These are phyloP conservation scores for Euplexia lucipara DNA, from an alignment of 2,888 invertebrate species.

Conservation along the genomic window DNA sequence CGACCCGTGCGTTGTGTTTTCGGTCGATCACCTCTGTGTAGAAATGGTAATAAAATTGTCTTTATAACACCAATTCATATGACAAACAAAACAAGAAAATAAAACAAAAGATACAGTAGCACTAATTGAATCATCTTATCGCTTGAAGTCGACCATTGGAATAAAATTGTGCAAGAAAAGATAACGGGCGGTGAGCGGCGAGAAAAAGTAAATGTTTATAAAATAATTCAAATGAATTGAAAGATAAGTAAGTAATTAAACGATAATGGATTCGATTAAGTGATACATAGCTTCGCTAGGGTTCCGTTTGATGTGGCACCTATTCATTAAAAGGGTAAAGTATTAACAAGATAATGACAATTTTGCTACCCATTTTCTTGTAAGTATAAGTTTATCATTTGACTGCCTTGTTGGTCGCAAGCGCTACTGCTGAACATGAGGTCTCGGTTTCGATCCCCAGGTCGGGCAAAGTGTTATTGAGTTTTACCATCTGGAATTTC, in stretches of 20 bases:
- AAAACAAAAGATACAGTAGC: background rate
- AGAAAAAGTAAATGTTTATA: background rate
- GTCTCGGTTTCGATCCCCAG: no score
- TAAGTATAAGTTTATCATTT: no score
- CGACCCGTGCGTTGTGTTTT: no score
- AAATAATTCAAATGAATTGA: background rate
- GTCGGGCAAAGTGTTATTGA: no score
- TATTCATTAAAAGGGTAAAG: no score
- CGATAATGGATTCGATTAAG: slow-evolving; percentile 18
- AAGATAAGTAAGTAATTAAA: slow-evolving; percentile 13
- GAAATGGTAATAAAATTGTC: background rate
- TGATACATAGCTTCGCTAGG: background rate
- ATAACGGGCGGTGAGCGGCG: background rate
- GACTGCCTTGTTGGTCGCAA: no score
- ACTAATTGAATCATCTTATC: background rate
- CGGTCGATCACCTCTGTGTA: background rate
- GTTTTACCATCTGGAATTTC: no score
- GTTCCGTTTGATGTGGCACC: background rate
- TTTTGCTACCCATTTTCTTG: no score
- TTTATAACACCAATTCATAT: background rate
- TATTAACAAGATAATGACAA: no score
- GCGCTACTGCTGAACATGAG: no score
- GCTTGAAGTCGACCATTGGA: background rate
- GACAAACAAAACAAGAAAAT: background rate
- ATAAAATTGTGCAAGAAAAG: slow-evolving; percentile 16